These are phyloP conservation scores for Falco columbarius DNA, from an alignment of 2,797 vertebrate species.

Conservation along the genomic window DNA sequence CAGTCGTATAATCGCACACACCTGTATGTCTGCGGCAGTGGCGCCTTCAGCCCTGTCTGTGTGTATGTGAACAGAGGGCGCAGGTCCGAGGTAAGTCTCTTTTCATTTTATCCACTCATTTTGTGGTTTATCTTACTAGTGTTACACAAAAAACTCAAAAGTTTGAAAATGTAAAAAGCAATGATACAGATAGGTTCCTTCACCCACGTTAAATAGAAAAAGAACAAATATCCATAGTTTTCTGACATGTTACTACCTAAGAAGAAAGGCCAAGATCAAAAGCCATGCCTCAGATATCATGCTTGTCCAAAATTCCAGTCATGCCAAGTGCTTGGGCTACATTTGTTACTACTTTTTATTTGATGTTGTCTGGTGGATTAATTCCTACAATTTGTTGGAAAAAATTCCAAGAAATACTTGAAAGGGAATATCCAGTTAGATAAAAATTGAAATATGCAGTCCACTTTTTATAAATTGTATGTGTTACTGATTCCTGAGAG, in stretches of 20 bases:
- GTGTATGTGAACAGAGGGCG: conserved; percentile 93
- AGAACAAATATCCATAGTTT: neutral
- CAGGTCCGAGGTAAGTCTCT: conserved; percentile 86
- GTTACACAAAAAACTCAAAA: neutral
- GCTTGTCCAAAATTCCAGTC: neutral
- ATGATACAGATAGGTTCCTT: neutral
- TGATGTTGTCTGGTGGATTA: neutral
- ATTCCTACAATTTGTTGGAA: neutral
- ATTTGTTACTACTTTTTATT: neutral
- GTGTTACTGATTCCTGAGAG: neutral
- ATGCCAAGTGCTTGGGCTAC: neutral
- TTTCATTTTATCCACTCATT: rapidly evolving
- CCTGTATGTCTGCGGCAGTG: conserved; percentile 94
- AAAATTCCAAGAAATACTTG: neutral
- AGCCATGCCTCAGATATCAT: neutral
- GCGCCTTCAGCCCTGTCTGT: conserved; percentile 95
- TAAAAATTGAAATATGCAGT: neutral
- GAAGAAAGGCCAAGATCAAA: neutral
- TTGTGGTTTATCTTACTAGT: neutral
- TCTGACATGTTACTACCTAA: neutral
- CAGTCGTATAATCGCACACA: conserved; percentile 95
- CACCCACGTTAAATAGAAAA: rapidly evolving
- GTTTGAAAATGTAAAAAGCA: neutral
- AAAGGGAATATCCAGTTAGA: neutral
- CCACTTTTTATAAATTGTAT: neutral